Evolutionary conservation across 2,113 vertebrate genomes (phyloP).

Genomic region (Myotis davidii): DNA sequence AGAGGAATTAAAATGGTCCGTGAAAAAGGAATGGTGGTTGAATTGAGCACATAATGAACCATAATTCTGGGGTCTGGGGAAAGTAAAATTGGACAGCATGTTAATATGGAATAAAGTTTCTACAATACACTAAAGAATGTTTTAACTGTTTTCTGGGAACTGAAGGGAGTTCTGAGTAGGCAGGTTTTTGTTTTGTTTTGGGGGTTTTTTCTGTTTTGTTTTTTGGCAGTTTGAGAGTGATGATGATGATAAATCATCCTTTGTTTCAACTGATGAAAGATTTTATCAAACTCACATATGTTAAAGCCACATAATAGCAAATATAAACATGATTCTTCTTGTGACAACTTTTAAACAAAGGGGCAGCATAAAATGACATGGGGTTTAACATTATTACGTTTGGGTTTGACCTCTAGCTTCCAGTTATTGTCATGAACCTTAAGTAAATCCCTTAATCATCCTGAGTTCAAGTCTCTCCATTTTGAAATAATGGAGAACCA

Average conservation of each 20-base stretch:
- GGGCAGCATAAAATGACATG: background rate
- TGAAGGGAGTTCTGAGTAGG: background rate
- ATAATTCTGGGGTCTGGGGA: too few relatives aligned
- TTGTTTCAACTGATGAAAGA: background rate
- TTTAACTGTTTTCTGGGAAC: background rate
- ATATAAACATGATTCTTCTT: background rate
- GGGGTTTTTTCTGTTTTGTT: background rate
- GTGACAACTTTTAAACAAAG: background rate
- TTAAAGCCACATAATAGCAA: background rate
- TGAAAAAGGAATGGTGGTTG: too few relatives aligned
- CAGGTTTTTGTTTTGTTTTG: background rate
- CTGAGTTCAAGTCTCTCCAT: background rate
- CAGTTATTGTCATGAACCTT: background rate
- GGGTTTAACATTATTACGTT: background rate
- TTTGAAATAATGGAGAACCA: background rate
- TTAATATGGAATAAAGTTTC: too few relatives aligned
- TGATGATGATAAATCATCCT: background rate
- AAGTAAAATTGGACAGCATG: too few relatives aligned
- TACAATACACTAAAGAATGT: background rate
- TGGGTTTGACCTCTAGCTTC: background rate
- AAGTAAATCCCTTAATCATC: background rate
- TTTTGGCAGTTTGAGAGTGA: background rate
- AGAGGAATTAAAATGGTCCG: too few relatives aligned
- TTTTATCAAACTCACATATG: background rate
- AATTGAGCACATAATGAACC: too few relatives aligned